These are phyloP conservation scores for Phenganax marumi DNA, from an alignment of 92 coral and sea anemone species.

Conservation along the genomic window DNA sequence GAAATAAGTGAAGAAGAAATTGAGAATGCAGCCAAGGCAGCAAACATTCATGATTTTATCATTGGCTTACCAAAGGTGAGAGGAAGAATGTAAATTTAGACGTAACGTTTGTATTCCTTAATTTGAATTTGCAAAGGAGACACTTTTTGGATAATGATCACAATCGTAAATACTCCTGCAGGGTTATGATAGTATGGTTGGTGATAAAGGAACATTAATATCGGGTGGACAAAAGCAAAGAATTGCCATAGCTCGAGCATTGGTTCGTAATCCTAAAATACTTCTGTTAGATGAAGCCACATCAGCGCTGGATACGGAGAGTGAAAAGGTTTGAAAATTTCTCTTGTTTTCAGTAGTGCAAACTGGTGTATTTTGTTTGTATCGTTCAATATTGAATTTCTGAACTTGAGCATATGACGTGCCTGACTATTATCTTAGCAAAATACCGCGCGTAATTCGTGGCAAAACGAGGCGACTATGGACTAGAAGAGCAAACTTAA, in stretches of 20 bases:
- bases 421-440: no score
- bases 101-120: background rate
- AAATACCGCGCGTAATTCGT: no score
- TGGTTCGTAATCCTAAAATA: slow-evolving; percentile 37
- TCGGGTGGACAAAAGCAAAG: slow-evolving; percentile 88
- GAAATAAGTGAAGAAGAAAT: slow-evolving; percentile 70
- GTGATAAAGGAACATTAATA: slow-evolving; percentile 79
- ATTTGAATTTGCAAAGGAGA: background rate
- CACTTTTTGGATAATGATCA: background rate
- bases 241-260: slow-evolving; percentile 64
- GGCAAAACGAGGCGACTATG: no score
- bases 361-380: no score
- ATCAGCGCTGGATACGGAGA: slow-evolving; percentile 39
- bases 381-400: no score
- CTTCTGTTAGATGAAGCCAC: slow-evolving; percentile 48
- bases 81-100: background rate
- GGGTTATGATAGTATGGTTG: slow-evolving; percentile 79
- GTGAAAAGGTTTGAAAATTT: slow-evolving; percentile 66
- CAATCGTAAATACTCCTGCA: slow-evolving; percentile 10
- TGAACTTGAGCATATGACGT: no score
- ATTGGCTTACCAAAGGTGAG: slow-evolving; percentile 80
- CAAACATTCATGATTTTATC: slow-evolving; percentile 94
- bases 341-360: background rate
- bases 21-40: slow-evolving; percentile 87
- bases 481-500: no score